phyloP scores from a whole-genome alignment of 2,113 vertebrate species.

The Okapia johnstoni region DNA sequence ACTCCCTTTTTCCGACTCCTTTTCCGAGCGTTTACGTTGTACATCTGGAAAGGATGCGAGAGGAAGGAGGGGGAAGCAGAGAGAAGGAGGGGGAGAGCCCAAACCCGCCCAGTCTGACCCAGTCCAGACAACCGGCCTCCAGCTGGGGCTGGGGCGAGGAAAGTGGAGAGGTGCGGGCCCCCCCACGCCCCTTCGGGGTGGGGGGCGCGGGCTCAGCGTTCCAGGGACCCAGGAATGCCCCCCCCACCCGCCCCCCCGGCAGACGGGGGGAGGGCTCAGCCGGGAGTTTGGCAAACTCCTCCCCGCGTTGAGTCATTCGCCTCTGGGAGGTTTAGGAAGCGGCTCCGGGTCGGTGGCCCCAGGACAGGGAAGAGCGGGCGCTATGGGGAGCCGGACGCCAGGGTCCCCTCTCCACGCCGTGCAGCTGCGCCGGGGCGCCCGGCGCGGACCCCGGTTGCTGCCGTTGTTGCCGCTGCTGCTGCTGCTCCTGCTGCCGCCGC shows the following conservation, averaged over 20 bases:
- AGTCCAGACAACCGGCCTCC: conserved; percentile 53
- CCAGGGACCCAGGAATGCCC: conserved; percentile 68
- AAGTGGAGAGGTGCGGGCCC: conserved; percentile 34
- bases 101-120: conserved; percentile 64
- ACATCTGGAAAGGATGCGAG: conserved; percentile 67
- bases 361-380: conserved; percentile 70
- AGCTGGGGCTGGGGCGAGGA: conserved; percentile 40
- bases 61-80: not conserved
- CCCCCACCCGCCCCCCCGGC: conserved; percentile 49
- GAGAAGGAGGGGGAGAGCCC: conserved; percentile 47
- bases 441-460: conserved; percentile 19
- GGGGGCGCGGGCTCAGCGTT: conserved; percentile 48
- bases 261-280: conserved; percentile 66
- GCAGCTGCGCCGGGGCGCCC: conserved; percentile 43
- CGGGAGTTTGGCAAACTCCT: conserved; percentile 73
- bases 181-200: conserved; percentile 59
- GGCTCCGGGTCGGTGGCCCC: conserved; percentile 75
- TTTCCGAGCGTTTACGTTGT: conserved; percentile 73
- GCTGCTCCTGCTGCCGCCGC: conserved; percentile 68
- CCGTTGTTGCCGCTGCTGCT: conserved; percentile 10
- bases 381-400: conserved; percentile 63
- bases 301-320: conserved; percentile 76
- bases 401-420: conserved; percentile 39
- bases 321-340: conserved; percentile 76
- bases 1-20: conserved; percentile 73